Evolutionary conservation across 2,113 vertebrate genomes (phyloP).

Genomic region (Rhinoderma darwinii): DNA sequence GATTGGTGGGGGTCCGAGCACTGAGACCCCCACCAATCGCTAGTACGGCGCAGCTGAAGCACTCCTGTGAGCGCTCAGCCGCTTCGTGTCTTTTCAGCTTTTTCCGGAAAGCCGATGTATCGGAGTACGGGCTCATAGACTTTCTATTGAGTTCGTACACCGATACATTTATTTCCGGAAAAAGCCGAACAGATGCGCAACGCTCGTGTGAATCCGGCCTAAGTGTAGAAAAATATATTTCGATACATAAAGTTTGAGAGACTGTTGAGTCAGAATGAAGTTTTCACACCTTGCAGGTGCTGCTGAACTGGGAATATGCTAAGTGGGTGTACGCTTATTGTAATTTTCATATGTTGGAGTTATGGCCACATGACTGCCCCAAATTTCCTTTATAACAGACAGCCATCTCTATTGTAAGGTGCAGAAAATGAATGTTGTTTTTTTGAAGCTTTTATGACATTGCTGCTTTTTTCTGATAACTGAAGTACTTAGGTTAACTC

Average conservation of each 20-base stretch:
- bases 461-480: neutral
- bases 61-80: too few relatives aligned
- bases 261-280: neutral
- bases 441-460: neutral
- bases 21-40: too few relatives aligned
- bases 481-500: constrained; percentile 22
- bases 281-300: neutral
- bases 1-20: too few relatives aligned
- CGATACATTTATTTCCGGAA: too few relatives aligned
- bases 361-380: neutral
- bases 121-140: too few relatives aligned
- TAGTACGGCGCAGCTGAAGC: too few relatives aligned
- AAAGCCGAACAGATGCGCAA: too few relatives aligned
- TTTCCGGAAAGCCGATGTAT: too few relatives aligned
- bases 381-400: neutral
- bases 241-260: neutral
- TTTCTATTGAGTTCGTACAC: too few relatives aligned
- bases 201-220: too few relatives aligned
- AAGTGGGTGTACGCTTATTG: neutral
- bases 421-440: neutral
- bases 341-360: neutral
- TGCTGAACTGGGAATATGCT: neutral
- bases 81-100: too few relatives aligned
- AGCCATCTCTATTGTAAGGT: neutral
- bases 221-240: neutral